phyloP scores from a whole-genome alignment of 2,888 invertebrate genomes.

The Leptopilina myrica region DNA sequence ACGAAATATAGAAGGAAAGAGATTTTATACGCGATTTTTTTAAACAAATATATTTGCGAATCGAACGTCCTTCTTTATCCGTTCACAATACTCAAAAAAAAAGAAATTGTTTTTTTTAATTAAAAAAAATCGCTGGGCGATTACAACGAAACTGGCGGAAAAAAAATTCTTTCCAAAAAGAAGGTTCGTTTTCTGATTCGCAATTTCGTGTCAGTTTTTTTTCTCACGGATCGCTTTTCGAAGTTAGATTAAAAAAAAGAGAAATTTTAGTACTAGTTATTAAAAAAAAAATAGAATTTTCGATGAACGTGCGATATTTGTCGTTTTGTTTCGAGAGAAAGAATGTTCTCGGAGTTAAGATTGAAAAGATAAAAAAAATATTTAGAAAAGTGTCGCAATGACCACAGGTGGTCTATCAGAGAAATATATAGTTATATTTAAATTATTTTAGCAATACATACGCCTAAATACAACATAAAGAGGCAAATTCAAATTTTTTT shows the following conservation, averaged over 20 bases:
- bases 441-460: constrained; percentile 68
- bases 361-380: constrained; percentile 36
- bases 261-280: constrained; percentile 15
- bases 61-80: neutral
- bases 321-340: neutral
- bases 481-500: constrained; percentile 45
- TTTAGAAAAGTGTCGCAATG: constrained; percentile 42
- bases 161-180: constrained; percentile 11
- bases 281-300: constrained; percentile 24
- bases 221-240: constrained; percentile 7
- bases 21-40: constrained; percentile 39
- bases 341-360: constrained; percentile 46
- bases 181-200: constrained; percentile 17
- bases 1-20: constrained; percentile 17
- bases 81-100: constrained; percentile 30
- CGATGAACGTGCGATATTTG: neutral
- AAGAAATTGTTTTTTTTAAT: neutral
- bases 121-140: constrained; percentile 34
- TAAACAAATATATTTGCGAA: constrained; percentile 1
- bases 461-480: constrained; percentile 64
- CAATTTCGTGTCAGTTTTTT: constrained; percentile 25
- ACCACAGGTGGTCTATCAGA: constrained; percentile 55
- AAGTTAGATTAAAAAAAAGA: neutral
- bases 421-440: constrained; percentile 58
- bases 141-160: constrained; percentile 25